Percentiles rank a stretch among this genome's conserved stretches.
Evolutionary conservation across 2,888 invertebrate species (phyloP).

Genomic region (Lithosia quadra): DNA sequence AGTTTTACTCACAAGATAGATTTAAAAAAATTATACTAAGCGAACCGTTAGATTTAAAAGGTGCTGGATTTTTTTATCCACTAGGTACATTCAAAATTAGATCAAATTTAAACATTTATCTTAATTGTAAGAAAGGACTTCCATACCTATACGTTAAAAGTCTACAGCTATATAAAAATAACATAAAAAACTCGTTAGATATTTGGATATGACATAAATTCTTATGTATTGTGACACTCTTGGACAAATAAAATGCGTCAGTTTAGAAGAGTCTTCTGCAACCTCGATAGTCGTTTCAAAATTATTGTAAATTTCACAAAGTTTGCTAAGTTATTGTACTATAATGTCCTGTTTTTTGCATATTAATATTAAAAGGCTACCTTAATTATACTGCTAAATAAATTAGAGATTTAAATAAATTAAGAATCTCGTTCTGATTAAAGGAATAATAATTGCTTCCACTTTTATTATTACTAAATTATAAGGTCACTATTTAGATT

Average conservation of each 20-base stretch:
- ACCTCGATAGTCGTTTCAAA: conserved; percentile 24
- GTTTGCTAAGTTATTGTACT: neutral
- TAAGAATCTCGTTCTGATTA: neutral
- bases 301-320: conserved; percentile 22
- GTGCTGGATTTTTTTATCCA: neutral
- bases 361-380: neutral
- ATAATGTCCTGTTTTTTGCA: neutral
- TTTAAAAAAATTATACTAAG: neutral
- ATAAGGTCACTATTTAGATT: neutral
- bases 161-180: neutral
- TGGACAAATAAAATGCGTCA: conserved; percentile 12
- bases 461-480: neutral
- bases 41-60: neutral
- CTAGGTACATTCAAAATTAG: neutral
- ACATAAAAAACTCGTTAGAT: neutral
- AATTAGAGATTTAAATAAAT: neutral
- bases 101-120: neutral
- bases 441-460: neutral
- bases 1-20: neutral
- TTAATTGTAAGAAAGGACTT: neutral
- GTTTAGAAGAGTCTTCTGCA: conserved; percentile 18
- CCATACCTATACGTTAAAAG: neutral
- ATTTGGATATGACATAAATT: neutral
- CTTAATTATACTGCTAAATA: neutral
- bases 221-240: conserved; percentile 28